Base-by-base conservation (phyloP, 2,888 invertebrate genomes). In the Brachylomia viminalis region DNA sequence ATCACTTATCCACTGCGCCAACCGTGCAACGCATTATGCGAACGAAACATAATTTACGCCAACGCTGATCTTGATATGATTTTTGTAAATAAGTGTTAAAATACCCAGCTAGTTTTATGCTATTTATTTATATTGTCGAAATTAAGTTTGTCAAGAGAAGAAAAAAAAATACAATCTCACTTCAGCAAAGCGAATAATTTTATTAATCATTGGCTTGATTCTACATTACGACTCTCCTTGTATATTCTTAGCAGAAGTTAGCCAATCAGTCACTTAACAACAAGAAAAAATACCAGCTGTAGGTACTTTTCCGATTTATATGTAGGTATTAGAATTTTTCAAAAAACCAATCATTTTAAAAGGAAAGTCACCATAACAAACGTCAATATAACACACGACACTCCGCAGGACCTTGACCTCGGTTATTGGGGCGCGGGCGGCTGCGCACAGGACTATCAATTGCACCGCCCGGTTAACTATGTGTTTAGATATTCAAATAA, bases 381-480 rank as follows among this genome's bases (percentile, higher is more conserved):
- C 66, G 49, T 52, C 42, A 66, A 64, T 64, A 54, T 49, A 58
- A 38, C 33, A 67, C 42, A 62, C 61, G 23, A 30, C 20, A 23
- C 30, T 13, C 6, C 15, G 38, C 42, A 27, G 42, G 33, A 73
- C 79, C 79, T 83, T 82, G 82, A 67, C 82, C 82, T 49, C 70
- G 13, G 72, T 54, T 79, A 73, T 62, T 79, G 79, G 77, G 70
- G 66, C 67, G 47, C 54, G 58, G 71, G 42, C 83, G 79, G 47
- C 80, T 75, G 79, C 47, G 73, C 78, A 45, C 65, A 66, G 68
- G 56, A 69, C 69, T 45, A 64, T 54, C 72, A 54, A 49, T 58
- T 61, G 66, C 56, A 68, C 20, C 27, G 7, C 27, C 27, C 20
- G 33, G 47, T 69, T 81, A 61, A 62, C 45, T 33, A 17, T 17